A percentile compares a stretch with the other conserved stretches of the same genome.
Conservation (phyloP, 2,797 vertebrate genomes). For the Sebastes trivittatus region DNA sequence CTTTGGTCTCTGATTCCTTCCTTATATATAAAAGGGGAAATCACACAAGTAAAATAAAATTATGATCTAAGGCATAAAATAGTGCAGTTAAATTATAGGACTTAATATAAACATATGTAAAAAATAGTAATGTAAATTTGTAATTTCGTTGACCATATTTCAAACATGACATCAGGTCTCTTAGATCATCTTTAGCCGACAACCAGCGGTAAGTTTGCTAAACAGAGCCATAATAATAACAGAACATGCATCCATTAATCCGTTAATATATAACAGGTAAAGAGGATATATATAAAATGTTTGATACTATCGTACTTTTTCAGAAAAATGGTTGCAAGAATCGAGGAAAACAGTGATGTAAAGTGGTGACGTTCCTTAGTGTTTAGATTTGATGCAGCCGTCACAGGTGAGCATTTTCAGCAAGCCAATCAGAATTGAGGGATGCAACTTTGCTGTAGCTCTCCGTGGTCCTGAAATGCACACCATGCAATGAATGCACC, state of each 20-base stretch:
- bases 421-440: background rate
- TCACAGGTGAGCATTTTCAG: background rate
- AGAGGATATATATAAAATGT: background rate
- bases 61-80: no score
- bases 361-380: background rate
- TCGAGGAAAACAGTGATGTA: background rate
- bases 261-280: background rate
- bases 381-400: background rate
- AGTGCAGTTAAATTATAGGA: no score
- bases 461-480: constrained; percentile 9
- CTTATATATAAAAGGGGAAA: no score
- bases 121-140: no score
- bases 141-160: rapidly evolving
- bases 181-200: background rate
- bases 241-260: background rate
- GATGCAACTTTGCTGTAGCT: background rate
- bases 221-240: background rate
- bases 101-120: no score
- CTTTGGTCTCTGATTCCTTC: no score
- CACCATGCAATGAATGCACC: background rate
- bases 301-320: background rate
- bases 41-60: no score
- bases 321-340: background rate
- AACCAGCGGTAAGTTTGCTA: background rate
- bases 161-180: background rate